Percentiles rank a stretch among this genome's conserved stretches.
Evolutionary conservation across 2,797 vertebrate species (phyloP).

Genomic region (Argentina silus): DNA sequence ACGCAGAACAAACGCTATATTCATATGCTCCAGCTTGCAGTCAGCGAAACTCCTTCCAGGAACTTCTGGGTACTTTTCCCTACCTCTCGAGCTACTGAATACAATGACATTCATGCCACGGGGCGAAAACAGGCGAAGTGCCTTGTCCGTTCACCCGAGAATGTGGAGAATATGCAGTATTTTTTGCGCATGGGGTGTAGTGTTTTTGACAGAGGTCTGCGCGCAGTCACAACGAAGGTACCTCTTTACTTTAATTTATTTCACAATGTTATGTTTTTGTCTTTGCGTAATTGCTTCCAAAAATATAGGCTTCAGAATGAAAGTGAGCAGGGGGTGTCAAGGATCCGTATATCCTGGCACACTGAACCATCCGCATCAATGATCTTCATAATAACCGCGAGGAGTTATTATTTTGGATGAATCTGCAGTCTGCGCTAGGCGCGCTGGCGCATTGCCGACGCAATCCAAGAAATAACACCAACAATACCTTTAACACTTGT

Average conservation of each 20-base stretch:
- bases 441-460: constrained; percentile 43
- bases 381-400: neutral
- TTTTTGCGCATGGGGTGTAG: constrained; percentile 72
- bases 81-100: constrained; percentile 45
- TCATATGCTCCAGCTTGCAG: constrained; percentile 77
- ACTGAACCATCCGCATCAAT: neutral
- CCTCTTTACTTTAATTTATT: constrained; percentile 23
- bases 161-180: constrained; percentile 76
- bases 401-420: constrained; percentile 21
- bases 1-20: constrained; percentile 85
- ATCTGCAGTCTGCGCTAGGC: constrained; percentile 42
- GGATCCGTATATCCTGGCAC: neutral
- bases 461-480: neutral
- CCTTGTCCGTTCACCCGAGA: constrained; percentile 56
- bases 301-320: constrained; percentile 3
- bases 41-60: constrained; percentile 74
- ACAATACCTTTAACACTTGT: neutral
- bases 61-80: constrained; percentile 64
- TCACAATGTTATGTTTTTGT: neutral
- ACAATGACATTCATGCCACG: constrained; percentile 69
- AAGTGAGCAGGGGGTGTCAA: neutral
- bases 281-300: constrained; percentile 14
- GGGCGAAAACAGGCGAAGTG: constrained; percentile 58
- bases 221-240: constrained; percentile 82
- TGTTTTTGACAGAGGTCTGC: constrained; percentile 67